These are phyloP conservation scores for Coenonympha glycerion DNA, from an alignment of 2,888 invertebrate species.

Conservation along the genomic window DNA sequence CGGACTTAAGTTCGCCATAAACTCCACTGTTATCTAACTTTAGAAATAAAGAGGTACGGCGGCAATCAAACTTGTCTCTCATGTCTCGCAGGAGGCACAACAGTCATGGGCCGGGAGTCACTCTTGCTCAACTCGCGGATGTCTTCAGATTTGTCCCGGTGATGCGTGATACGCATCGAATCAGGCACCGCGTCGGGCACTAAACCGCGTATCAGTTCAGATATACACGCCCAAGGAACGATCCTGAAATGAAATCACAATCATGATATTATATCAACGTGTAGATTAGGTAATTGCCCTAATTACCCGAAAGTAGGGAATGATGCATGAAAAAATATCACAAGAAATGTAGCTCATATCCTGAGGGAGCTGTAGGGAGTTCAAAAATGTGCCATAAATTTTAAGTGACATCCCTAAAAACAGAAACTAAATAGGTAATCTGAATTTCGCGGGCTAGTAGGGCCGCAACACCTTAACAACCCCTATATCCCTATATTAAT, in stretches of 20 bases:
- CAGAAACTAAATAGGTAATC: too few relatives aligned
- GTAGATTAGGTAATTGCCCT: too few relatives aligned
- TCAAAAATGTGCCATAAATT: too few relatives aligned
- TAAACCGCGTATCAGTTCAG: conserved; percentile 79
- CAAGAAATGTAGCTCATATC: too few relatives aligned
- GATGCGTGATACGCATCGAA: conserved; percentile 2
- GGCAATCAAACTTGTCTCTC: conserved; percentile 49
- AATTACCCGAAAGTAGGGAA: too few relatives aligned
- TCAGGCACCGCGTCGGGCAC: conserved; percentile 82
- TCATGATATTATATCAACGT: too few relatives aligned
- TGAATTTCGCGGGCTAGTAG: too few relatives aligned
- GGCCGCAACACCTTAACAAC: too few relatives aligned
- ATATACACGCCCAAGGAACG: conserved; percentile 82
- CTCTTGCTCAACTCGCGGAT: conserved; percentile 33
- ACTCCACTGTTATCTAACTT: not conserved
- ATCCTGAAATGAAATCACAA: conserved; percentile 73
- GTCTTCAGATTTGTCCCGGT: conserved; percentile 5
- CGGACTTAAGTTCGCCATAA: not conserved
- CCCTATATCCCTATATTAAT: too few relatives aligned
- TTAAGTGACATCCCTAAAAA: too few relatives aligned
- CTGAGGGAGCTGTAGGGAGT: too few relatives aligned
- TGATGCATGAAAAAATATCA: too few relatives aligned
- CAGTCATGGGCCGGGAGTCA: conserved; percentile 55
- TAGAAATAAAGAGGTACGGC: not conserved
- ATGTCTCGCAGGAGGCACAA: conserved; percentile 56